A percentile compares a stretch with the other conserved stretches of the same genome.
Conservation (phyloP, 2,113 vertebrate species). For the Geococcyx californianus region DNA sequence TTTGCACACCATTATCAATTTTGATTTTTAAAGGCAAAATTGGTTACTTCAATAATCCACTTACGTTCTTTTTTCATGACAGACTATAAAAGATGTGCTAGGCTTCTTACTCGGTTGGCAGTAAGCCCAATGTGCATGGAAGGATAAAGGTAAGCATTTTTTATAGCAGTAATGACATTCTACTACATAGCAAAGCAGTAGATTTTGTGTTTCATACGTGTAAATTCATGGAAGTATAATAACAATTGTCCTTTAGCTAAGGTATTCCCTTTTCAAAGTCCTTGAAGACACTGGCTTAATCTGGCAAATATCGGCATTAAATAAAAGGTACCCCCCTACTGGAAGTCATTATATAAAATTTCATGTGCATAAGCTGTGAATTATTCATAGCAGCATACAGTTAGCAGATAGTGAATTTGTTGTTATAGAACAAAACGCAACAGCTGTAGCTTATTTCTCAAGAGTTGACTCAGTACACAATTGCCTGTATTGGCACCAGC, state of each 20-base stretch:
- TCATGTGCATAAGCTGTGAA: not conserved
- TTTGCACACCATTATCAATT: not conserved
- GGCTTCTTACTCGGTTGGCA: constrained; percentile 91
- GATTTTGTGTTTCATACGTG: not conserved
- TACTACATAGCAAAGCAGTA: not conserved
- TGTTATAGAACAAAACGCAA: not conserved
- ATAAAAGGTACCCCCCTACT: constrained; percentile 12
- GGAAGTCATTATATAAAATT: not conserved
- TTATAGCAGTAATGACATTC: not conserved
- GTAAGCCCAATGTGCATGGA: constrained; percentile 90
- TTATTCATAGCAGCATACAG: not conserved
- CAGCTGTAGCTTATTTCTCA: constrained; percentile 30
- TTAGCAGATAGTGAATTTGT: constrained; percentile 10
- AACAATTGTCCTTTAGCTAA: not conserved
- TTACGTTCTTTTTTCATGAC: constrained; percentile 31
- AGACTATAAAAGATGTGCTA: constrained; percentile 95
- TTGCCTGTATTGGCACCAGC: not conserved
- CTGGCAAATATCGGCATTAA: not conserved
- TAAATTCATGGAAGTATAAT: not conserved
- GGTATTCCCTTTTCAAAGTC: not conserved
- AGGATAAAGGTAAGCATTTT: constrained; percentile 82
- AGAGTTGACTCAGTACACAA: not conserved
- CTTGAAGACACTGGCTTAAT: not conserved
- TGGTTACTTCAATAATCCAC: not conserved
- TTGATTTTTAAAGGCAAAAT: not conserved